Base-by-base conservation (phyloP, 1,140 invertebrate genomes). In the Drosophila persimilis region DNA sequence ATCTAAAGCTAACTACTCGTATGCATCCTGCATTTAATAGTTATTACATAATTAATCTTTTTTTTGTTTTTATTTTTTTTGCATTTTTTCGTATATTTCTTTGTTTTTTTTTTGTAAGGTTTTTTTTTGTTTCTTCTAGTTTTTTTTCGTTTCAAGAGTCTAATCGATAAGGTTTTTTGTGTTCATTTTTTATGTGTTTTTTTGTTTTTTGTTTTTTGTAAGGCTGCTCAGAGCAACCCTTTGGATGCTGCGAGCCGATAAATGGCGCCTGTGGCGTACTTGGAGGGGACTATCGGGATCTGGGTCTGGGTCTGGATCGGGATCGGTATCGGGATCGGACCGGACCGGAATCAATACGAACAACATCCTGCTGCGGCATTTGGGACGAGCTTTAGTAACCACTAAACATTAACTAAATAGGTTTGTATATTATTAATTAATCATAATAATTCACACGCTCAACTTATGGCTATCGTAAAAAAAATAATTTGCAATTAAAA, bases 401-500 rank as follows among this genome's bases (percentile, higher is more conserved):
- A 84, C 75, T 84, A 84, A 84, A 59, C 64, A 80, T 80, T 74
- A 75, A 77, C 64, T 73, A 81, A 85, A 85, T 81, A 72, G 72
- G 51, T 76, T 65, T 73, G 61, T 74, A 72, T 78, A 73, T 78
- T 75, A 75, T 76, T 69, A 69, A 76, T 69, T 75, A 75, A 69
- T 69, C 78, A 66, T 85, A 85, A 81, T 89, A 84, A 84, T 84
- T 78, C 76, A 67, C 69, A 67, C 63, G 50, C 58, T 73, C 7
- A 78, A 85, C 73, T 73, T 89, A 89, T 78, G 46, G 54, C 85
- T 85, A 89, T 51, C 58, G 41, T 71, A 79, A 67, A 77, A 78
- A 89, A 39, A 89, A 89, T 89, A 80, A 89, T 80, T 77, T 85
- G 64, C 75, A 78, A 86, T 89, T 74, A 58, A 62, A 79, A 85